These are phyloP conservation scores for Microctonus brassicae DNA, from an alignment of 2,888 invertebrate species.

Conservation along the genomic window DNA sequence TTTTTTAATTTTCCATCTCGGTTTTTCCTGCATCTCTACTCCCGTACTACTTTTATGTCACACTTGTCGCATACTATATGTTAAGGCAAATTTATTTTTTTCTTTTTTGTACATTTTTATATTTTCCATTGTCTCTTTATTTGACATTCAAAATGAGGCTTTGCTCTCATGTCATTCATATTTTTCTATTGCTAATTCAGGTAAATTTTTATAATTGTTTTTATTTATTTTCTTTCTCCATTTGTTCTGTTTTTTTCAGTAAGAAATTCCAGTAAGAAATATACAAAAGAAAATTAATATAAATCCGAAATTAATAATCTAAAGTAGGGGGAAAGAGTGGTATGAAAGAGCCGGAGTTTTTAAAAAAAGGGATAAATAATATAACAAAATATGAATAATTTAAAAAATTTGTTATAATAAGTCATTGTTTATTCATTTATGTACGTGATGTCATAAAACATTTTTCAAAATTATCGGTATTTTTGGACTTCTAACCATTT, in stretches of 20 bases:
- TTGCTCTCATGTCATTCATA: conserved; percentile 8
- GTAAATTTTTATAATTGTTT: conserved; percentile 41
- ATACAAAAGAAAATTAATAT: too few relatives aligned
- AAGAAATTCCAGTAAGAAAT: too few relatives aligned
- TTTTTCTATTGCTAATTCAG: conserved; percentile 37
- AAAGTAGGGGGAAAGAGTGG: too few relatives aligned
- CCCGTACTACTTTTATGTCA: conserved; percentile 1
- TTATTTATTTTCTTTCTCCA: conserved; percentile 19
- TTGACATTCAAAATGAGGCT: conserved; percentile 23
- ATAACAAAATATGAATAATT: too few relatives aligned
- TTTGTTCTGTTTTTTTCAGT: neutral
- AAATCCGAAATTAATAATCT: too few relatives aligned
- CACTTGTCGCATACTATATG: neutral
- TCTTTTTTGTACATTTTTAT: conserved; percentile 35
- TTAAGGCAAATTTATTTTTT: neutral
- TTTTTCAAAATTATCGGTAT: too few relatives aligned
- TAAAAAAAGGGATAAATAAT: too few relatives aligned
- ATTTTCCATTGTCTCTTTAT: conserved; percentile 32
- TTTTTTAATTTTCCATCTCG: neutral
- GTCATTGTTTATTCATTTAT: too few relatives aligned
- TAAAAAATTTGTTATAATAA: too few relatives aligned
- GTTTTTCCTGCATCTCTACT: neutral
- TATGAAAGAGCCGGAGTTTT: too few relatives aligned
- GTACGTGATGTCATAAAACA: too few relatives aligned
- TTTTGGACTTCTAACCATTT: too few relatives aligned